Conservation (phyloP, 2,113 vertebrate species). For the Podiceps cristatus region DNA sequence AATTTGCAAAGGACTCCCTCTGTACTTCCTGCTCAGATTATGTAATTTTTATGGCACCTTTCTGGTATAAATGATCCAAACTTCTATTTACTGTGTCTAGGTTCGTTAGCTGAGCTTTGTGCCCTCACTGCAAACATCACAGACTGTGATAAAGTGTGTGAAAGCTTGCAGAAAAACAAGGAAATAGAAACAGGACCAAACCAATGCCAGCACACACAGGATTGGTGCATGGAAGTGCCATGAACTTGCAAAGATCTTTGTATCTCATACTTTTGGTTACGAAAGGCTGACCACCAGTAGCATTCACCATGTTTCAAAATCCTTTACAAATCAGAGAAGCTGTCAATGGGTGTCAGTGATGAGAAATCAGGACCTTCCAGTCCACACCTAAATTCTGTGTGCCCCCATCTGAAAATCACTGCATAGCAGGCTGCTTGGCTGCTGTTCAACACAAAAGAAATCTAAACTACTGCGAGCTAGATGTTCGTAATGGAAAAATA, state of each 20-base stretch:
- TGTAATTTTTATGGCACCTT: background rate
- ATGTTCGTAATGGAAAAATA: background rate
- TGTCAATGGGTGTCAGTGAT: background rate
- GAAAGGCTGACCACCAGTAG: background rate
- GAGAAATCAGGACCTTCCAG: background rate
- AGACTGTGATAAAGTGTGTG: background rate
- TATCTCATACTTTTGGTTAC: rapidly evolving
- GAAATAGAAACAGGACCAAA: background rate
- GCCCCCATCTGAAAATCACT: background rate
- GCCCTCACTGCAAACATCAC: background rate
- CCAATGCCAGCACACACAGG: background rate
- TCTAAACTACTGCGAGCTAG: background rate
- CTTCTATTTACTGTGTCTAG: background rate
- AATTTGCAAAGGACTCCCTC: background rate
- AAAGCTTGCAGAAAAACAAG: background rate
- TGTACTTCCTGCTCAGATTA: background rate
- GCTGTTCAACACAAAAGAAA: background rate
- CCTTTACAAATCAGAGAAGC: background rate
- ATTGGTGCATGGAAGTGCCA: background rate
- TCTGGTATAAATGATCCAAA: background rate
- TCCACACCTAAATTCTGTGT: background rate
- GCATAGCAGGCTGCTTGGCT: background rate
- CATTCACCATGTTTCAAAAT: background rate
- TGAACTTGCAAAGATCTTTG: background rate
- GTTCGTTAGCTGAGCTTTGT: background rate